Evolutionary conservation across 2,888 invertebrate species (phyloP), one percentile per base, ranked within the genome.

Genomic region (Meiosimyza platycephala): DNA sequence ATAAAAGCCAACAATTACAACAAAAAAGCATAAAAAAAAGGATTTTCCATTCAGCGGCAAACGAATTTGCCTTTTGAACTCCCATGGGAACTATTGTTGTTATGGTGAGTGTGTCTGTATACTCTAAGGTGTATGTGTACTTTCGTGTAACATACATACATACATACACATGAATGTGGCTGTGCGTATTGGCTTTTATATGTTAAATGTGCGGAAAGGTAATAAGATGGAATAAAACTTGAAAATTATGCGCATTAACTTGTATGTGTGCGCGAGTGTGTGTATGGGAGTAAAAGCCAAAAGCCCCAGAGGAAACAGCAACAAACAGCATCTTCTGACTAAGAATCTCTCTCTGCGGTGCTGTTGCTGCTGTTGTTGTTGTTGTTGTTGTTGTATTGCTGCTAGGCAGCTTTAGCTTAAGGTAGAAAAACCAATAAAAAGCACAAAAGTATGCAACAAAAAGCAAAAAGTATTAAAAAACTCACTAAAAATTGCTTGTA

Each of bases 51-150:
- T 40, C 40, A 40, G 9, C 40, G 9, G 6, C 54, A 69, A 64
- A 66, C 50, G 76, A 73, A 75, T 80, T 81, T 80, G 80, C 82
- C 82, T 79, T 80, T 81, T 81, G 79, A 78, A 82, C 78, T 81
- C 84, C 80, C 82, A 71, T 75, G 83, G 82, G 85, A 82, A 82
- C 84, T 81, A 84, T 84, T 85, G 83, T 81, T 82, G 80, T 83
- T 82, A 84, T 80, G 79, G 81, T 64, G 18, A 60, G 55, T 62
- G 40, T 40, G 60, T 67, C 18, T 50, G 59, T 62, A 28, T 71
- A 62, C 64, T 57, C 71, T 63, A 69, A 48, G 28, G 51, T 62
- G 48, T 73, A 60, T 47, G 12, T 52, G 9, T 54, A 9, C 13
- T 28, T 28, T 28, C 28, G 28, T 28, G 28, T 28, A 28, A 28